phyloP scores from a whole-genome alignment of 2,113 vertebrate genomes.

The Amphiprion ocellaris region DNA sequence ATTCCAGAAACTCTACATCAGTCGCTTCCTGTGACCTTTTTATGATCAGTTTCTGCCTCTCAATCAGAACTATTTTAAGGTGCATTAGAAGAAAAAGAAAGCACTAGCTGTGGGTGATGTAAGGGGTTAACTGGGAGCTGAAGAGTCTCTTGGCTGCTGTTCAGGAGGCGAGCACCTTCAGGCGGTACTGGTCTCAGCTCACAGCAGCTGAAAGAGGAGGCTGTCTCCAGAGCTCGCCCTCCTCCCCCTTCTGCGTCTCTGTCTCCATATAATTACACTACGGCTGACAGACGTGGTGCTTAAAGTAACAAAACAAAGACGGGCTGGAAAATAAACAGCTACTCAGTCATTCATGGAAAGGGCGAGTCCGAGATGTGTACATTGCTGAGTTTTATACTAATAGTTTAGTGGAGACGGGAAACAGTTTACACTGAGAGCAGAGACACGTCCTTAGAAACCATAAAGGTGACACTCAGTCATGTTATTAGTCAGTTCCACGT shows the following conservation, averaged over 20 bases:
- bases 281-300: conserved; percentile 86
- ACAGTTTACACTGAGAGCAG: conserved; percentile 47
- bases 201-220: conserved; percentile 84
- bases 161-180: conserved; percentile 79
- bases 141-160: conserved; percentile 79
- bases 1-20: not conserved
- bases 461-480: conserved; percentile 37
- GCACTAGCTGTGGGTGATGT: conserved; percentile 55
- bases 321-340: conserved; percentile 83
- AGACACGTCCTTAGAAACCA: conserved; percentile 3
- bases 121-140: conserved; percentile 75
- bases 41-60: not conserved
- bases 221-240: conserved; percentile 73
- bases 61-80: conserved; percentile 28
- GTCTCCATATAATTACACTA: conserved; percentile 87
- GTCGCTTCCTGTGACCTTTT: not conserved
- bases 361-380: conserved; percentile 53
- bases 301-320: conserved; percentile 88
- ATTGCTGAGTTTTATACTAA: conserved; percentile 57
- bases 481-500: conserved; percentile 14
- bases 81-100: conserved; percentile 40
- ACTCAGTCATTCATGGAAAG: conserved; percentile 60
- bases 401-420: conserved; percentile 48
- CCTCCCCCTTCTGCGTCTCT: conserved; percentile 74
- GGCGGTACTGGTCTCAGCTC: conserved; percentile 80